Evolutionary conservation across 2,888 invertebrate genomes (phyloP).

Genomic region (Anorthoa munda): DNA sequence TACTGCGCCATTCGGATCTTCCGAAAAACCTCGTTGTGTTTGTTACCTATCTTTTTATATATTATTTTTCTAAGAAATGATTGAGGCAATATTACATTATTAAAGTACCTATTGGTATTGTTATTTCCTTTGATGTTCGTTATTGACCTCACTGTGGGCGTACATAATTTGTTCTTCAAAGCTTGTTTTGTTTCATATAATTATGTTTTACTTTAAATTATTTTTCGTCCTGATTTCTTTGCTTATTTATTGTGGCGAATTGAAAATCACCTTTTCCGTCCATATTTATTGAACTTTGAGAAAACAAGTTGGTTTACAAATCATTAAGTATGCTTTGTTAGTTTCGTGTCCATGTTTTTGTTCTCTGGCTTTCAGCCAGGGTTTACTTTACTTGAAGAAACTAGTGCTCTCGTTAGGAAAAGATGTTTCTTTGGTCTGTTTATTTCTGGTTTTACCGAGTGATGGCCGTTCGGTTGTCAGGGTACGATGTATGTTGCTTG

Average conservation of each 20-base stretch:
- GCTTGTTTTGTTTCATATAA: conserved; percentile 17
- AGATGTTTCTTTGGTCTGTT: conserved; percentile 33
- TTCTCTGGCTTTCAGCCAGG: conserved; percentile 47
- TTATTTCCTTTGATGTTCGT: conserved; percentile 36
- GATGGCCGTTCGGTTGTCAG: conserved; percentile 15
- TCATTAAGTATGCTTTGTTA: conserved; percentile 39
- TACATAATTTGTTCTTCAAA: conserved; percentile 26
- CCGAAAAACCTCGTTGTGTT: conserved; percentile 12
- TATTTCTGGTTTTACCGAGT: conserved; percentile 15
- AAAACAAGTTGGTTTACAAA: conserved; percentile 29
- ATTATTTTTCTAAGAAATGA: conserved; percentile 18
- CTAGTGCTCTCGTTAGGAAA: conserved; percentile 43
- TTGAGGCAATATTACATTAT: conserved; percentile 5
- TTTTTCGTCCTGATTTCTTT: conserved; percentile 17
- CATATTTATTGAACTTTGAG: background rate
- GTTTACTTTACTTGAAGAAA: conserved; percentile 39
- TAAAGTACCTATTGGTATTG: conserved; percentile 5
- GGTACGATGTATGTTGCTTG: background rate
- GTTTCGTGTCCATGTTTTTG: conserved; percentile 26
- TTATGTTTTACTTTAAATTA: conserved; percentile 9
- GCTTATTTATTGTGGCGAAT: conserved; percentile 17
- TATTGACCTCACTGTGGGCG: conserved; percentile 15
- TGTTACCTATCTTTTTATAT: conserved; percentile 4
- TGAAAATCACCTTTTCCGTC: conserved; percentile 21
- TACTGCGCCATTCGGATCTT: conserved; percentile 16